phyloP scores from a whole-genome alignment of 2,888 invertebrate genomes.

The Spodoptera picta region DNA sequence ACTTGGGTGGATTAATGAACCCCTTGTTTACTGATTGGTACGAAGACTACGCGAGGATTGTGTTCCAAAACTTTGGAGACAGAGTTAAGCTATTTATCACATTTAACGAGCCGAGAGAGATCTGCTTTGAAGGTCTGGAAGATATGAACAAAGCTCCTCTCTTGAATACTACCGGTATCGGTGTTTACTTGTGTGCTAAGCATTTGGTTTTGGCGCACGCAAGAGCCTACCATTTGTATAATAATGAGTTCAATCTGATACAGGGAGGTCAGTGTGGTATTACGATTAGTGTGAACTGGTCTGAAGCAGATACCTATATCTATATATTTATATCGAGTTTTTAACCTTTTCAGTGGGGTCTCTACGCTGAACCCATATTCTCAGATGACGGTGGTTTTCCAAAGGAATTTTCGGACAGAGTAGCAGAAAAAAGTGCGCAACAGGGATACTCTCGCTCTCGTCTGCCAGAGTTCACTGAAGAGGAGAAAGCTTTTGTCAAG shows the following conservation, averaged over 20 bases:
- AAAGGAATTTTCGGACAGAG: too few species aligned
- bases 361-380: too few species aligned
- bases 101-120: slow-evolving; percentile 86
- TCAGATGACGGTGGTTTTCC: too few species aligned
- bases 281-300: slow-evolving; percentile 62
- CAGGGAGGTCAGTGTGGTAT: slow-evolving; percentile 66
- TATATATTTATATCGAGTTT: too few species aligned
- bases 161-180: slow-evolving; percentile 75
- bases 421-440: too few species aligned
- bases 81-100: slow-evolving; percentile 88
- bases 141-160: slow-evolving; percentile 65
- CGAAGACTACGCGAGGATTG: slow-evolving; percentile 80
- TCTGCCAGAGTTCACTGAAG: too few species aligned
- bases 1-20: slow-evolving; percentile 85
- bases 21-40: slow-evolving; percentile 79
- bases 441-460: too few species aligned
- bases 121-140: slow-evolving; percentile 80
- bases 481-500: too few species aligned
- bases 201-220: slow-evolving; percentile 87
- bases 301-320: slow-evolving; percentile 68
- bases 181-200: slow-evolving; percentile 84
- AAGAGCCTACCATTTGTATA: slow-evolving; percentile 76
- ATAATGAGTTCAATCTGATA: slow-evolving; percentile 65
- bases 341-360: too few species aligned
- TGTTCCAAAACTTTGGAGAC: slow-evolving; percentile 80